These are phyloP conservation scores for Phrynocephalus forsythii DNA, from an alignment of 2,797 vertebrate genomes.

Conservation along the genomic window DNA sequence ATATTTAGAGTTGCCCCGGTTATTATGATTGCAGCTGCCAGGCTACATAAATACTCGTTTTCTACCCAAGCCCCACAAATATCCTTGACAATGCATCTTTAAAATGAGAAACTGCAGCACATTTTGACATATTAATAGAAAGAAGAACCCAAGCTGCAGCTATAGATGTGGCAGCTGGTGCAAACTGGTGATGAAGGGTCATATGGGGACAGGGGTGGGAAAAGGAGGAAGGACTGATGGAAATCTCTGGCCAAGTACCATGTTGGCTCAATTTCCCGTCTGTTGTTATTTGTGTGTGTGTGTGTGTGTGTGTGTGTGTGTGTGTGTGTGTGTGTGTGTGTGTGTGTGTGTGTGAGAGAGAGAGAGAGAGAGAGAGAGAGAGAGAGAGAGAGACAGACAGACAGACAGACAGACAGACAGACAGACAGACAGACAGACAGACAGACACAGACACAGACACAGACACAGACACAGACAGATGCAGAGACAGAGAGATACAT, in stretches of 20 bases:
- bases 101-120: constrained; percentile 45
- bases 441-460: not conserved
- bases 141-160: not conserved
- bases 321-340: too few relatives aligned
- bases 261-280: not conserved
- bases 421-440: not conserved
- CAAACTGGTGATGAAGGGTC: not conserved
- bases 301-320: too few relatives aligned
- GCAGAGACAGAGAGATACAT: too few relatives aligned
- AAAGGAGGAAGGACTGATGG: not conserved
- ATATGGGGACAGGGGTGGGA: not conserved
- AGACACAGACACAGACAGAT: not conserved
- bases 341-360: not conserved
- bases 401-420: not conserved
- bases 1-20: constrained; percentile 40
- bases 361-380: not conserved
- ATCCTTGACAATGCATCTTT: constrained; percentile 36
- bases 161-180: not conserved
- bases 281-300: not conserved
- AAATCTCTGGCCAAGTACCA: not conserved
- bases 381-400: not conserved
- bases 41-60: constrained; percentile 32
- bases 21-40: constrained; percentile 37
- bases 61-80: not conserved
- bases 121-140: constrained; percentile 25